Conservation (phyloP, 2,888 invertebrate genomes). For the Syrphus vitripennis region DNA sequence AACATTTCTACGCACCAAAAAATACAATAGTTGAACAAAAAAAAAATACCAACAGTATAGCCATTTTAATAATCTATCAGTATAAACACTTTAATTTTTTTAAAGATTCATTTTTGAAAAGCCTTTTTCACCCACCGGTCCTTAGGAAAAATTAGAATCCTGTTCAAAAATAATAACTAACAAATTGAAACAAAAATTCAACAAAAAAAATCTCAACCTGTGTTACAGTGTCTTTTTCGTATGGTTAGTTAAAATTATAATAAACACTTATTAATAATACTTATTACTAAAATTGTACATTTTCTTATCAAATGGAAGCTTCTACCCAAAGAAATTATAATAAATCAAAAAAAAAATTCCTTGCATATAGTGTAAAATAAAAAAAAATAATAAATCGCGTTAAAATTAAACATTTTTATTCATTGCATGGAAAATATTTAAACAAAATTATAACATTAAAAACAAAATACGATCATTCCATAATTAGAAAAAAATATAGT, state of each 20-base stretch:
- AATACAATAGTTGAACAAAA: conserved; percentile 46
- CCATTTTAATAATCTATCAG: conserved; percentile 4
- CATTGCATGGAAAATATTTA: conserved; percentile 39
- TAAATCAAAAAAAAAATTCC: conserved; percentile 36
- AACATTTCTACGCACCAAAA: conserved; percentile 29
- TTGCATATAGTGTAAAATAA: conserved; percentile 64
- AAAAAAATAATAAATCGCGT: conserved; percentile 43
- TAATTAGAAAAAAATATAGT: conserved; percentile 27
- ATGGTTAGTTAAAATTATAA: conserved; percentile 63
- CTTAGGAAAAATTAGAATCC: conserved; percentile 21
- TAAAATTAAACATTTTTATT: conserved; percentile 48
- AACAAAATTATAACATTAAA: conserved; percentile 33
- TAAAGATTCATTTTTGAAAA: conserved; percentile 21
- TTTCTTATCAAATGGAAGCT: conserved; percentile 66
- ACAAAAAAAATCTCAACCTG: conserved; percentile 55
- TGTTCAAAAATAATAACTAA: conserved; percentile 11
- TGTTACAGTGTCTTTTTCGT: conserved; percentile 72
- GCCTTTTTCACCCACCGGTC: conserved; percentile 68
- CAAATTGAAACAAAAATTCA: background rate
- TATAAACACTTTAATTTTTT: conserved; percentile 23
- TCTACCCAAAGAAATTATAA: conserved; percentile 61
- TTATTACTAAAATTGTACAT: conserved; percentile 54
- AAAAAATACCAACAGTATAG: conserved; percentile 11
- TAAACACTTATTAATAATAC: conserved; percentile 47
- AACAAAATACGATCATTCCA: conserved; percentile 62